Evolutionary conservation across 2,888 invertebrate species (phyloP), one percentile per base, ranked within the genome.

Genomic region (Nomada ferruginata): DNA sequence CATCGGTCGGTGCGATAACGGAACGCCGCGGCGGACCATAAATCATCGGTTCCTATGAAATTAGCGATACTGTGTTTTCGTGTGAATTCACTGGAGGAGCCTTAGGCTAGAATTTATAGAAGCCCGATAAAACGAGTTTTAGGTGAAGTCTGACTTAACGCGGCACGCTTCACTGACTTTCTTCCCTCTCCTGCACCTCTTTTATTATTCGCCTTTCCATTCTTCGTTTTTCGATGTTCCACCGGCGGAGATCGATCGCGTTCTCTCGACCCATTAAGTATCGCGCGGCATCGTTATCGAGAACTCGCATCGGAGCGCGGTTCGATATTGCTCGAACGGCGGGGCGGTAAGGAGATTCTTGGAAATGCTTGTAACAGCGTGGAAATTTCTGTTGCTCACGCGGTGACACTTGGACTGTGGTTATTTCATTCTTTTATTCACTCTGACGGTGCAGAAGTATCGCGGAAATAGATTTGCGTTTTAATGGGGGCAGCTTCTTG

Each of bases 1-100:
- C 70, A 69, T 79, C 79, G 75, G 60, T 57, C 75, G 80, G 52
- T 52, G 79, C 71, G 71, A 79, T 80, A 80, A 80, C 79, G 79
- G 79, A 79, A 79, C 79, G 79, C 57, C 57, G 79, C 80, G 55
- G 55, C 66, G 42, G 71, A 55, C 81, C 79, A 80, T 80, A 80
- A 80, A 80, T 80, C 79, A 80, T 79, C 79, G 71, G 61, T 71
- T 71, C 71, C 79, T 66, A 66, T 80, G 79, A 70, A 80, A 80
- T 80, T 80, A 80, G 79, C 79, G 23, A 57, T 65, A 65, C 68
- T 70, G 79, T 64, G 79, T 71, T 79, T 66, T 68, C 79, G 50
- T 71, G 55, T 72, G 61, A 80, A 72, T 72, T 57, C 80, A 61
- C 29, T 29, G 60, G 15, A 13, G 70, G n/a, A 52, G 70, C 47